A percentile compares a stretch with the other conserved stretches of the same genome.
phyloP scores from a whole-genome alignment of 1,140 invertebrate species.

The Drosophila sp. region DNA sequence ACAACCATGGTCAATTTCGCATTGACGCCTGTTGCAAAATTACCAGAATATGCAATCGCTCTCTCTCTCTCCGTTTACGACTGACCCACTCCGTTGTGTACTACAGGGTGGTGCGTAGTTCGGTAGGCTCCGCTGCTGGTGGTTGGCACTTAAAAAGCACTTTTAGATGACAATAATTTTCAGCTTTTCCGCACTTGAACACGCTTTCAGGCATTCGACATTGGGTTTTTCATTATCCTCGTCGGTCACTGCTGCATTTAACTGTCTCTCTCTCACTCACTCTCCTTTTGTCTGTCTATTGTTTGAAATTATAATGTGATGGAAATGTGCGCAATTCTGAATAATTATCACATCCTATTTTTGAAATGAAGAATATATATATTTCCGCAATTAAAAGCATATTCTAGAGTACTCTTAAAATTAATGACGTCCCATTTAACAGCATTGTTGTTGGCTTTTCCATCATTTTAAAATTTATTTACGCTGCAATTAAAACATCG shows the following conservation, averaged over 20 bases:
- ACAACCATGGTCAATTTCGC: background rate
- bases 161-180: slow-evolving; percentile 79
- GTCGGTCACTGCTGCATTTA: slow-evolving; percentile 56
- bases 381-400: slow-evolving; percentile 79
- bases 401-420: slow-evolving; percentile 71
- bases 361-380: slow-evolving; percentile 35
- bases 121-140: no score
- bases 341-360: slow-evolving; percentile 77
- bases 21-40: background rate
- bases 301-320: slow-evolving; percentile 79
- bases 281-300: slow-evolving; percentile 41
- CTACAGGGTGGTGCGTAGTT: background rate
- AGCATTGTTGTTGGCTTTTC: slow-evolving; percentile 49
- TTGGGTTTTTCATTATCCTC: slow-evolving; percentile 61
- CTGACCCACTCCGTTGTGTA: background rate
- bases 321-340: slow-evolving; percentile 71
- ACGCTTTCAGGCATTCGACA: slow-evolving; percentile 49
- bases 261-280: slow-evolving; percentile 40
- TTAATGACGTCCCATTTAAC: slow-evolving; percentile 41
- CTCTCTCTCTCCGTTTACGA: background rate
- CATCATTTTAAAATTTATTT: slow-evolving; percentile 40
- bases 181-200: slow-evolving; percentile 70
- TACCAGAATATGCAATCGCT: slow-evolving; percentile 5
- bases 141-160: slow-evolving; percentile 68
- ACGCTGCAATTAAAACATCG: slow-evolving; percentile 58